Evolutionary conservation across 2,888 invertebrate genomes (phyloP), one percentile per base, ranked within the genome.

Genomic region (Platycheirus albimanus): DNA sequence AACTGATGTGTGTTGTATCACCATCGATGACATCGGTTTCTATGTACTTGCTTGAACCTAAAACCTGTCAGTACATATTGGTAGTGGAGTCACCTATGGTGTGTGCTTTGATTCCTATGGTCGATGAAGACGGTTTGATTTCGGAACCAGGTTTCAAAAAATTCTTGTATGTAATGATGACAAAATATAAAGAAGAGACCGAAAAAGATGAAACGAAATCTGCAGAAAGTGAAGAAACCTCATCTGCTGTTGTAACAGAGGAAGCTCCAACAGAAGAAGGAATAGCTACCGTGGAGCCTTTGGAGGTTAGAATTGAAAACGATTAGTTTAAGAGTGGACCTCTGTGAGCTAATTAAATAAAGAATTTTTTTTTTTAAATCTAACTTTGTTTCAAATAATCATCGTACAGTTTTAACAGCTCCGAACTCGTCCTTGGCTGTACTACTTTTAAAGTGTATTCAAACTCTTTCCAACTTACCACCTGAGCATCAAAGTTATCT

Each of bases 41-140:
- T 0, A 92, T 99, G 75, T 98, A 96, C 89, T 91, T 99, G 17
- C 90, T 97, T 3, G 99, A 99, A 89, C 98, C 99, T 0, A 94
- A 95, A 88, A 95, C 96, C 0, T 99, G 99, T 89, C 96, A 98
- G 90, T 99, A 99, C 89, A 95, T 98, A 67, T 91, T 99, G 63
- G 97, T 96, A n/a, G 97, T 99, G 0, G 98, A 99, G 89, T 97
- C 98, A 0, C 95, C 96, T 0, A 91, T 98, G 7, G 95, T 99
- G 86, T 98, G 98, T 91, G 94, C 96, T 87, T 94, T 98, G 85
- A 90, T 98, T 63, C 93, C 95, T 1, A 92, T 94, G 84, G 96
- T 96, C 0, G 97, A 98, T 90, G 94, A 96, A 24, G 92, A 95
- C 87, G 98, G 97, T 2, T 91, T 97, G 1, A 91, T 94, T 1